phyloP scores from a whole-genome alignment of 1,140 invertebrate species.

The Drosophila varians region DNA sequence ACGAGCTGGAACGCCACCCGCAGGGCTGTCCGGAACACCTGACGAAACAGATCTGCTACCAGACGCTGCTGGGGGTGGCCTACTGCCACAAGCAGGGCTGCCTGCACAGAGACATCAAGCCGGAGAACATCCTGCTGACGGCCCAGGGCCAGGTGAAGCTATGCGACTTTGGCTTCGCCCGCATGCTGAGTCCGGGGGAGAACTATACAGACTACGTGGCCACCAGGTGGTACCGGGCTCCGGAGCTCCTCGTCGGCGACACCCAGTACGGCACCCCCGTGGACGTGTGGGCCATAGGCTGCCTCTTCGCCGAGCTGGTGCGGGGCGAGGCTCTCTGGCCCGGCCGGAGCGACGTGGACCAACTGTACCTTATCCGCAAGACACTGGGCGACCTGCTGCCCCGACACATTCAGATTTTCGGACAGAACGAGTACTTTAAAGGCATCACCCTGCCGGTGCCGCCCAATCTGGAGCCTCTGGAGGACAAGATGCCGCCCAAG shows the following conservation, averaged over 20 bases:
- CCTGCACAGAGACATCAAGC: conserved; percentile 98
- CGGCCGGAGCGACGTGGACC: conserved; percentile 99
- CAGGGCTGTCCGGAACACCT: conserved; percentile 92
- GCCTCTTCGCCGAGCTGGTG: conserved; percentile 97
- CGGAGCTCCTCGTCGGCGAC: conserved; percentile 98
- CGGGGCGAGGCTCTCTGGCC: conserved; percentile 98
- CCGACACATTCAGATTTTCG: conserved; percentile 97
- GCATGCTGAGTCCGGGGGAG: conserved; percentile 98
- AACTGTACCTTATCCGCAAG: conserved; percentile 97
- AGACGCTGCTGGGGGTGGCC: conserved; percentile 96
- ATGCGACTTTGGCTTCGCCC: conserved; percentile 99
- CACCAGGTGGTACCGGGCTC: conserved; percentile 98
- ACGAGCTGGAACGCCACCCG: conserved; percentile 97
- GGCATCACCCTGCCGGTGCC: conserved; percentile 96
- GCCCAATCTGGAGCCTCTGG: conserved; percentile 92
- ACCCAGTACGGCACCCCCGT: conserved; percentile 98
- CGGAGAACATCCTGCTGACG: conserved; percentile 99
- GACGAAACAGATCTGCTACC: conserved; percentile 97
- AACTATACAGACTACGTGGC: conserved; percentile 99
- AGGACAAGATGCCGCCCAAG: conserved; percentile 91
- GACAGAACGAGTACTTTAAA: conserved; percentile 96
- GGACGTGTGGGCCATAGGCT: conserved; percentile 92
- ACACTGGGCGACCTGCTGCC: conserved; percentile 96
- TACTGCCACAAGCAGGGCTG: conserved; percentile 99
- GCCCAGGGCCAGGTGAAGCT: conserved; percentile 96